Percentiles rank a stretch among this genome's conserved stretches.
Evolutionary conservation across 2,888 invertebrate species (phyloP).

Genomic region (Drosophila aldrichi): DNA sequence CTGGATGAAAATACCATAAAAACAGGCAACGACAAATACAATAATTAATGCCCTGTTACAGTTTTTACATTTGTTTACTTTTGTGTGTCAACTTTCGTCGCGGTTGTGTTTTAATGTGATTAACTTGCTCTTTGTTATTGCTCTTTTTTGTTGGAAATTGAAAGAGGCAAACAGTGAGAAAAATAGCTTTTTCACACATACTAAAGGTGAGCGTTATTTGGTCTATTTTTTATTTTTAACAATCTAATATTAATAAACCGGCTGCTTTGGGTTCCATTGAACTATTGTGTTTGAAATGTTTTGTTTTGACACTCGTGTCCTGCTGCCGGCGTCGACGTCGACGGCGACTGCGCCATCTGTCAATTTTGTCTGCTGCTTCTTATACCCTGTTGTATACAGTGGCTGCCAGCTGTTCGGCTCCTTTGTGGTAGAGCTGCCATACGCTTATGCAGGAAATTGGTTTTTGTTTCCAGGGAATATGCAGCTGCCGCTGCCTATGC

Average conservation of each 20-base stretch:
- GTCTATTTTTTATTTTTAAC: slow-evolving; percentile 1
- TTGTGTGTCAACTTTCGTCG: slow-evolving; percentile 73
- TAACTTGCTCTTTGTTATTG: slow-evolving; percentile 27
- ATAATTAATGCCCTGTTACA: slow-evolving; percentile 59
- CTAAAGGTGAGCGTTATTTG: slow-evolving; percentile 43
- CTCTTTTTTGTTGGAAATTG: slow-evolving; percentile 27
- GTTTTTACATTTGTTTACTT: slow-evolving; percentile 76
- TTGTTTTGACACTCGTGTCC: slow-evolving; percentile 63
- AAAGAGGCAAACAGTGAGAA: slow-evolving; percentile 43
- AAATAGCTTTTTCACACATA: slow-evolving; percentile 21
- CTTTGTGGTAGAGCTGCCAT: slow-evolving; percentile 47
- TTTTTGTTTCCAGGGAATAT: slow-evolving; percentile 48
- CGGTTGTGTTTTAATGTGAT: slow-evolving; percentile 52
- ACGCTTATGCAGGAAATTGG: slow-evolving; percentile 75
- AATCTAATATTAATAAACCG: too few species aligned
- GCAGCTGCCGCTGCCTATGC: slow-evolving; percentile 56
- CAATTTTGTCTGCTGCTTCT: slow-evolving; percentile 49
- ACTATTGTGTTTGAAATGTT: slow-evolving; percentile 24
- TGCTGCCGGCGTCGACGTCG: slow-evolving; percentile 52
- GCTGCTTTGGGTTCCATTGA: background rate
- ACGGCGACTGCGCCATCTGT: slow-evolving; percentile 67
- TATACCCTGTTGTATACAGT: slow-evolving; percentile 20
- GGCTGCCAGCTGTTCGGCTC: slow-evolving; percentile 70
- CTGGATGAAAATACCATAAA: slow-evolving; percentile 72
- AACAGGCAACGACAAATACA: slow-evolving; percentile 52